Conservation (phyloP, 2,888 invertebrate species). For the Trissonchulus latispiculum region DNA sequence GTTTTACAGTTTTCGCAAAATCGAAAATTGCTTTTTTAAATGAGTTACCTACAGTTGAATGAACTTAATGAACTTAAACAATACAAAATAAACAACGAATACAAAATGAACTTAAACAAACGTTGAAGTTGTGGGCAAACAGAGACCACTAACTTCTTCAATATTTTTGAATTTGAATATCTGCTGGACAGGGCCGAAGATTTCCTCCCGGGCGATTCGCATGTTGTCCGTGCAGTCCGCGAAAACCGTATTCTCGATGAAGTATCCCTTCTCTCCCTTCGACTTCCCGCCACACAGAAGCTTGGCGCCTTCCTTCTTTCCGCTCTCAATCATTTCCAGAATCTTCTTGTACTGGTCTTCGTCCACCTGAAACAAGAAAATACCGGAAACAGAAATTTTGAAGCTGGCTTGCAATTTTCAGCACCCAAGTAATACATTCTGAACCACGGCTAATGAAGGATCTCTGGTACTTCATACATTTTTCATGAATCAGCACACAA, state of each 20-base stretch:
- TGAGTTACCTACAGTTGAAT: too few relatives aligned
- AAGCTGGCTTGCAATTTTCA: too few relatives aligned
- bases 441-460: too few relatives aligned
- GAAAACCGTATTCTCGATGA: conserved; percentile 51
- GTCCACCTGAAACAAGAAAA: conserved; percentile 50
- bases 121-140: not conserved
- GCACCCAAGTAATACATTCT: too few relatives aligned
- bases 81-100: too few relatives aligned
- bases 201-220: conserved; percentile 52
- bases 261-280: conserved; percentile 58
- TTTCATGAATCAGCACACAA: too few relatives aligned
- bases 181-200: conserved; percentile 91
- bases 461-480: too few relatives aligned
- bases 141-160: conserved; percentile 65
- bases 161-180: conserved; percentile 73
- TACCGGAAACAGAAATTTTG: too few relatives aligned
- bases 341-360: conserved; percentile 65
- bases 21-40: too few relatives aligned
- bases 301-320: conserved; percentile 67
- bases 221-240: conserved; percentile 48
- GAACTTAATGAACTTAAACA: too few relatives aligned
- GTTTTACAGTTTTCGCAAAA: too few relatives aligned
- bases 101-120: not conserved
- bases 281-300: conserved; percentile 63
- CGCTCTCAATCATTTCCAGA: conserved; percentile 62